Percentiles rank a stretch among this genome's conserved stretches.
Evolutionary conservation across 1,140 invertebrate genomes (phyloP).

Genomic region (Eulimnadia texana): DNA sequence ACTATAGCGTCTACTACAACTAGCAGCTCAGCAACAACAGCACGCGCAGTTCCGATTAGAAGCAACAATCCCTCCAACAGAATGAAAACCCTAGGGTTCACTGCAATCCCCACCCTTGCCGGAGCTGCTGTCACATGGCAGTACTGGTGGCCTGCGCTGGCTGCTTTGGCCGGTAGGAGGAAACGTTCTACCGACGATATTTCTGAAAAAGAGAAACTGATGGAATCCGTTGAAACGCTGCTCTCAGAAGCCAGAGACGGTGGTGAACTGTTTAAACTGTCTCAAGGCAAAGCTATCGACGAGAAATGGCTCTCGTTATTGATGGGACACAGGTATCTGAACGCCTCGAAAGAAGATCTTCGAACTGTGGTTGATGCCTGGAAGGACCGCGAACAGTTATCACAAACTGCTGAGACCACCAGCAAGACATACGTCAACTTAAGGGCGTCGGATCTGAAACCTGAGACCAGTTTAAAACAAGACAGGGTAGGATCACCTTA

Average conservation of each 20-base stretch:
- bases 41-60: background rate
- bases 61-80: background rate
- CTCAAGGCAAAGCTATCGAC: background rate
- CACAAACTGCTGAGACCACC: background rate
- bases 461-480: background rate
- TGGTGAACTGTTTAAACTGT: background rate
- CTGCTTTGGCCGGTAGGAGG: background rate
- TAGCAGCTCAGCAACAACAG: background rate
- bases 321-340: conserved; percentile 4
- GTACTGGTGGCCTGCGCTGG: background rate
- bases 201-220: background rate
- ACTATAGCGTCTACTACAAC: background rate
- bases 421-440: background rate
- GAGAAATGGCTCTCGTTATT: background rate
- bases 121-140: background rate
- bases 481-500: background rate
- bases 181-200: background rate
- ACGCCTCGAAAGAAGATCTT: background rate
- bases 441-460: too few species aligned
- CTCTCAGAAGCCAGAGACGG: background rate
- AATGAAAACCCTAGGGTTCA: conserved; percentile 1
- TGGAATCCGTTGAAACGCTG: background rate
- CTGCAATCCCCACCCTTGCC: background rate
- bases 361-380: background rate
- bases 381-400: background rate